Evolutionary conservation across 2,113 vertebrate species (phyloP).

Genomic region (Actenoides lindsayi): DNA sequence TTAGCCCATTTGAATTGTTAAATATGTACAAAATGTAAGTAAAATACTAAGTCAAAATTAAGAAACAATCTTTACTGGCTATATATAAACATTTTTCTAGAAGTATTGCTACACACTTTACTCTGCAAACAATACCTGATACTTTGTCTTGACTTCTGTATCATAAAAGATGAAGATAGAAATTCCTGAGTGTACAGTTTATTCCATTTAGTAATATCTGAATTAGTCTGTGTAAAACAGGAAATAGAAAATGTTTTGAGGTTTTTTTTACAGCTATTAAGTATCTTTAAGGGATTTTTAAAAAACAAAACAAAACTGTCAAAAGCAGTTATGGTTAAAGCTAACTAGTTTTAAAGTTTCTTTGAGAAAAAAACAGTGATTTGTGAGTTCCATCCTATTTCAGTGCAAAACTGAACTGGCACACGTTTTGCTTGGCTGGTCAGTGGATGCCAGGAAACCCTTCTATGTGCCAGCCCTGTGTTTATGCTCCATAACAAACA

Average conservation of each 20-base stretch:
- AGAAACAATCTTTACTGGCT: background rate
- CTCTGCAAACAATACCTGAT: background rate
- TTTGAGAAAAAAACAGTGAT: background rate
- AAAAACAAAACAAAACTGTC: background rate
- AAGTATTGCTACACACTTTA: background rate
- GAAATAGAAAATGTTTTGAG: background rate
- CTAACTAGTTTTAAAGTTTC: background rate
- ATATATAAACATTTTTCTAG: background rate
- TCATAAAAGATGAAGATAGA: background rate
- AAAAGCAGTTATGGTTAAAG: background rate
- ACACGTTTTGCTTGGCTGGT: background rate
- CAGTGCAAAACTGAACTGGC: background rate
- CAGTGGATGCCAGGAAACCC: background rate
- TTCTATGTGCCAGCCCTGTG: background rate
- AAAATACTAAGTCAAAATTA: background rate
- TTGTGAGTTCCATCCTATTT: background rate
- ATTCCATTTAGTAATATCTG: background rate
- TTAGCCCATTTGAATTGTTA: background rate
- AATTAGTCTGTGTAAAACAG: background rate
- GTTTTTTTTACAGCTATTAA: background rate
- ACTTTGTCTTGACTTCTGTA: background rate
- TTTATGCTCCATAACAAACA: background rate
- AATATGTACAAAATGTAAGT: background rate
- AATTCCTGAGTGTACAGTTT: background rate
- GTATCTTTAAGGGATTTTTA: background rate